Conservation (phyloP, 2,888 invertebrate genomes). For the Erynnis tages region DNA sequence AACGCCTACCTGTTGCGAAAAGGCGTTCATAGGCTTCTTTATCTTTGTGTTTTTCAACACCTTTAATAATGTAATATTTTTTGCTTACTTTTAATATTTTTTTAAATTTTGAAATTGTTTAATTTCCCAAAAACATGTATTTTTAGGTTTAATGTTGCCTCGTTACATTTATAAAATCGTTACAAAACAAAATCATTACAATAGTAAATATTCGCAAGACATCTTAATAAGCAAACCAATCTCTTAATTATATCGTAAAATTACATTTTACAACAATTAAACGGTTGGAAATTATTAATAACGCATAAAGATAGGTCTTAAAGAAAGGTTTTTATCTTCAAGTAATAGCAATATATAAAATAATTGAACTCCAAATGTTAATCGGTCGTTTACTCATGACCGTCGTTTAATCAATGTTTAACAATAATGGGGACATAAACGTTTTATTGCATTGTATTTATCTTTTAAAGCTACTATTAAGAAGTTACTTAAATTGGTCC, state of each 20-base stretch:
- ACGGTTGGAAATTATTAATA: background rate
- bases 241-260: slow-evolving; percentile 11
- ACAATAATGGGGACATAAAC: background rate
- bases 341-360: background rate
- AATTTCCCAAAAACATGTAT: too few relatives aligned
- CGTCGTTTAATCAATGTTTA: background rate
- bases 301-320: background rate
- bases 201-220: background rate
- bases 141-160: too few relatives aligned
- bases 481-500: too few relatives aligned
- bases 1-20: too few relatives aligned
- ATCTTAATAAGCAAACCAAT: slow-evolving; percentile 15
- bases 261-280: background rate
- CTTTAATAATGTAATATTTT: too few relatives aligned
- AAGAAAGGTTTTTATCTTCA: background rate
- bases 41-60: too few relatives aligned
- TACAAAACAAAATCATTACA: too few relatives aligned
- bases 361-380: slow-evolving; percentile 1
- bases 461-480: background rate
- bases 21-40: too few relatives aligned
- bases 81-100: too few relatives aligned
- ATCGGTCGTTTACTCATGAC: background rate
- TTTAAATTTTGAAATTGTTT: too few relatives aligned
- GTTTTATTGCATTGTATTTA: background rate
- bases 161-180: too few relatives aligned